Conservation (phyloP, 2,797 vertebrate genomes). For the Melopsittacus undulatus region DNA sequence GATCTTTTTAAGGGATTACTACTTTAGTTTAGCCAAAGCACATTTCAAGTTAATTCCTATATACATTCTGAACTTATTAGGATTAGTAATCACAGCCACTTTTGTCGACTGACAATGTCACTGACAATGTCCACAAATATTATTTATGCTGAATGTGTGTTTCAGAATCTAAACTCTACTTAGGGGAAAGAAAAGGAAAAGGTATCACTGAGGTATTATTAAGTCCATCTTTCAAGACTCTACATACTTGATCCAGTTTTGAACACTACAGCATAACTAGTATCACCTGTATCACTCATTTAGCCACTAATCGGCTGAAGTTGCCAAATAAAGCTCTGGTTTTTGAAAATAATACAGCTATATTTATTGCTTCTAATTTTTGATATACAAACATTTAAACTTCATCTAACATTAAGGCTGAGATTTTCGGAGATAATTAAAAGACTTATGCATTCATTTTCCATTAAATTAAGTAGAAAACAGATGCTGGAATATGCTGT, state of each 20-base stretch:
- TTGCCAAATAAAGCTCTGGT: not conserved
- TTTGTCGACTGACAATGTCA: not conserved
- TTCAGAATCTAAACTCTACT: not conserved
- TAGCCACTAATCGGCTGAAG: not conserved
- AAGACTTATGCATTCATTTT: not conserved
- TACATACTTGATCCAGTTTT: not conserved
- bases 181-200: not conserved
- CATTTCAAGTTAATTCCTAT: not conserved
- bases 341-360: conserved; percentile 3
- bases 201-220: not conserved
- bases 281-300: not conserved
- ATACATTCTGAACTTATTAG: not conserved
- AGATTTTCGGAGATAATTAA: conserved; percentile 36
- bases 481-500: conserved; percentile 12
- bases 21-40: not conserved
- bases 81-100: not conserved
- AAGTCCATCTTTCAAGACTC: not conserved
- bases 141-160: not conserved
- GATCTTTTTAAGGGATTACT: not conserved
- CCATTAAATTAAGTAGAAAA: conserved; percentile 26
- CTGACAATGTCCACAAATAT: not conserved
- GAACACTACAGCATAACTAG: not conserved
- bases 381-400: conserved; percentile 3
- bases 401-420: conserved; percentile 10
- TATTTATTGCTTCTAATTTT: not conserved